Conservation (phyloP, 2,888 invertebrate genomes). For the Drosophila stalkeri region DNA sequence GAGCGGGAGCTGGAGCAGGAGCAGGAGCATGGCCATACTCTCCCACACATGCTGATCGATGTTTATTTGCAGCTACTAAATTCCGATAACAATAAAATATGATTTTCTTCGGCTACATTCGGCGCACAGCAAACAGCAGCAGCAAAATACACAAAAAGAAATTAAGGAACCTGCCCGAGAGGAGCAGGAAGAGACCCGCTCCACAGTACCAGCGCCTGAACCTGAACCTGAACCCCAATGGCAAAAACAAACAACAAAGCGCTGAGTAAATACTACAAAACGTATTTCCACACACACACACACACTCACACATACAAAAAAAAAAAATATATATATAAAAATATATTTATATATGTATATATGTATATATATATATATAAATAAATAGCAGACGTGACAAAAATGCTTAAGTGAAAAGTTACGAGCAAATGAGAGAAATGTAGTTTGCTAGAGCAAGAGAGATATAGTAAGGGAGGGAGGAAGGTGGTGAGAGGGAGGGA, state of each 20-base stretch:
- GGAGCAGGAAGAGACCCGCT: not conserved
- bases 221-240: slow-evolving; percentile 49
- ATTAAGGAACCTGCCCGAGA: slow-evolving; percentile 70
- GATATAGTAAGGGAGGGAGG: not conserved
- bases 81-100: slow-evolving; percentile 79
- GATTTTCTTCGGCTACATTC: slow-evolving; percentile 66
- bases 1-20: not conserved
- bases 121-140: slow-evolving; percentile 43
- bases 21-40: not conserved
- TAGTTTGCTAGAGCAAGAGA: slow-evolving; percentile 5
- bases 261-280: slow-evolving; percentile 79
- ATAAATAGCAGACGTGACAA: slow-evolving; percentile 79
- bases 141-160: slow-evolving; percentile 67
- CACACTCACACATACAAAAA: slow-evolving; percentile 20
- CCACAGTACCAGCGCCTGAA: not conserved
- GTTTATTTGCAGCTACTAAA: slow-evolving; percentile 71
- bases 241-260: slow-evolving; percentile 68
- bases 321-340: slow-evolving; percentile 45
- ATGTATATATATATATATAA: slow-evolving; percentile 44
- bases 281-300: slow-evolving; percentile 58
- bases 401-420: slow-evolving; percentile 80
- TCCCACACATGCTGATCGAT: slow-evolving; percentile 41
- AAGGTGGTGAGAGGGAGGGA: not conserved
- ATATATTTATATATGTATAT: slow-evolving; percentile 42
- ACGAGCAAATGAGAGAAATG: slow-evolving; percentile 50